These are phyloP conservation scores for Melopsittacus undulatus DNA, from an alignment of 2,797 vertebrate species.

Conservation along the genomic window DNA sequence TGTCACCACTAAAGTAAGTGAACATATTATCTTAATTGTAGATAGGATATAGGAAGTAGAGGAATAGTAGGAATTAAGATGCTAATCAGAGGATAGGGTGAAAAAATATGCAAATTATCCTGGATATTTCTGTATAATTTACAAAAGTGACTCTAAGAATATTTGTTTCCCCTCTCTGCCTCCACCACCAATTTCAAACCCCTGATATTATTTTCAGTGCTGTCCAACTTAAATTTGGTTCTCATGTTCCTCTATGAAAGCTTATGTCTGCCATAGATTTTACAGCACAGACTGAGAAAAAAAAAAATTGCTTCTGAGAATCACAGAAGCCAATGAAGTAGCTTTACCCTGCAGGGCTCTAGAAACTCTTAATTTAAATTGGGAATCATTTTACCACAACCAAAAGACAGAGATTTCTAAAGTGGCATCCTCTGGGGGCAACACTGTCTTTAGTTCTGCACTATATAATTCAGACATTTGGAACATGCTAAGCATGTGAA, in stretches of 20 bases:
- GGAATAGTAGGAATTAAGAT: background rate
- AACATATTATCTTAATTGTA: background rate
- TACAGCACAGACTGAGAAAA: background rate
- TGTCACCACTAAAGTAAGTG: background rate
- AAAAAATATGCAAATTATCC: background rate
- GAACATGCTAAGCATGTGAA: background rate
- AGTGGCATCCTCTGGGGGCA: background rate
- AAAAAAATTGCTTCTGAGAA: slow-evolving; percentile 56
- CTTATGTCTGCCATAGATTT: background rate
- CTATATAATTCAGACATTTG: slow-evolving; percentile 3
- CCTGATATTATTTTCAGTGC: background rate
- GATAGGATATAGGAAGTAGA: background rate
- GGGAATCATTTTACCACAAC: slow-evolving; percentile 55
- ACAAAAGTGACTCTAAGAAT: background rate
- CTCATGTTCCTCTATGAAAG: background rate
- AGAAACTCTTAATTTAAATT: slow-evolving; percentile 60
- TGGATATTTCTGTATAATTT: background rate
- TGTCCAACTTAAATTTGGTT: background rate
- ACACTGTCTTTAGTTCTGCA: slow-evolving; percentile 41
- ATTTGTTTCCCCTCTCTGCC: background rate
- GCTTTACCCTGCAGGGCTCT: slow-evolving; percentile 43
- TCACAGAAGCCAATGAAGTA: slow-evolving; percentile 12
- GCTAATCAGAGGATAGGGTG: background rate
- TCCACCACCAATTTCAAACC: background rate
- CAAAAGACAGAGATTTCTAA: slow-evolving; percentile 3